Conservation (phyloP, 2,113 vertebrate species). For the Opisthocomus hoazin region DNA sequence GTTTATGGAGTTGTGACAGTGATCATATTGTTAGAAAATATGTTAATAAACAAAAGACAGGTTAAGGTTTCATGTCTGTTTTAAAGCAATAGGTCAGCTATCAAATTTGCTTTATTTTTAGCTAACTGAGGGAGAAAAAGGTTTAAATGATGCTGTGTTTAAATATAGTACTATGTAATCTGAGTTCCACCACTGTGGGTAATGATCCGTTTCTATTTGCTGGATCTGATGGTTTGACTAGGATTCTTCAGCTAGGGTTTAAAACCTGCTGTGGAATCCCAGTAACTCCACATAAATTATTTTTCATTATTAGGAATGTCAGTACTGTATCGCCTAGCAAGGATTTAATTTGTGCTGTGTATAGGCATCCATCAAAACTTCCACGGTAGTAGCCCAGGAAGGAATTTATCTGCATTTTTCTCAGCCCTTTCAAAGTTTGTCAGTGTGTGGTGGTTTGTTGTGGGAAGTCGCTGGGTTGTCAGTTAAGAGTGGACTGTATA, state of each 20-base stretch:
- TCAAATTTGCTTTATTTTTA: slow-evolving; percentile 58
- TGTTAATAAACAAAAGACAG: background rate
- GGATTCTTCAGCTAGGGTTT: background rate
- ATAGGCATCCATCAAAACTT: background rate
- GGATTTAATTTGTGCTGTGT: background rate
- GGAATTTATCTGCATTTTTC: background rate
- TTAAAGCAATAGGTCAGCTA: background rate
- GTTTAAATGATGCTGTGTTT: slow-evolving; percentile 16
- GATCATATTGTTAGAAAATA: background rate
- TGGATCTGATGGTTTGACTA: slow-evolving; percentile 3
- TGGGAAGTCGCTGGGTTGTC: background rate
- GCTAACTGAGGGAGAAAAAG: background rate
- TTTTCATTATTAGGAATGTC: background rate
- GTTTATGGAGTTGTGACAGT: background rate
- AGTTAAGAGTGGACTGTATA: background rate
- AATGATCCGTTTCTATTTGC: slow-evolving; percentile 32
- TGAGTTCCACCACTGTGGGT: slow-evolving; percentile 13
- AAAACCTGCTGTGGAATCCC: background rate
- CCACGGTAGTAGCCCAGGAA: background rate
- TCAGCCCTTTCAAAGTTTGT: background rate
- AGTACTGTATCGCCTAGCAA: background rate
- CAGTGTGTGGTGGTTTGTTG: background rate
- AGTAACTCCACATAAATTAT: background rate
- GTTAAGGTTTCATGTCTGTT: background rate
- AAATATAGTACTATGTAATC: slow-evolving; percentile 46